These are phyloP conservation scores for Enteromius afrohamiltoni DNA, from an alignment of 2,797 vertebrate genomes.

Conservation along the genomic window DNA sequence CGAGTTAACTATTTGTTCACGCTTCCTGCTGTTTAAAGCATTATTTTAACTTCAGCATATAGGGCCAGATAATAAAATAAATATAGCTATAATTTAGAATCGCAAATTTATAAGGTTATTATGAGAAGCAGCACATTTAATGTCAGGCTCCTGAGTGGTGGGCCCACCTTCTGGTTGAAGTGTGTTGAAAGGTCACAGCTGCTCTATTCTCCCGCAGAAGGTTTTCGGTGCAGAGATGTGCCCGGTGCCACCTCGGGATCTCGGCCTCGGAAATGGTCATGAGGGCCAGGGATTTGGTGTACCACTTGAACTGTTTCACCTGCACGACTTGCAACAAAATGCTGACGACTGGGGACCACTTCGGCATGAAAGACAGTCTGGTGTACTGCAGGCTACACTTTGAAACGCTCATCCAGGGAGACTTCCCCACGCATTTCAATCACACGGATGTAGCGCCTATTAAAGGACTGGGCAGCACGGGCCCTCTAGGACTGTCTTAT, in stretches of 20 bases:
- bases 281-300: constrained; percentile 96
- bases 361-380: constrained; percentile 99
- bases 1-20: neutral
- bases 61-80: neutral
- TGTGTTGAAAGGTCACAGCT: constrained; percentile 62
- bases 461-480: constrained; percentile 89
- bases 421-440: constrained; percentile 95
- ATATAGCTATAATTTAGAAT: neutral
- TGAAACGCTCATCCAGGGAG: constrained; percentile 96
- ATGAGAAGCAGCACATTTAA: constrained; percentile 1
- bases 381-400: constrained; percentile 99
- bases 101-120: neutral
- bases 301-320: constrained; percentile 98
- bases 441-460: constrained; percentile 90
- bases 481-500: constrained; percentile 93
- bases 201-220: constrained; percentile 84
- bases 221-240: constrained; percentile 98
- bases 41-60: neutral
- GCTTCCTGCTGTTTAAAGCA: neutral
- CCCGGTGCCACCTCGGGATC: constrained; percentile 96
- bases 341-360: constrained; percentile 98
- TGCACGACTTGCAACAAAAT: constrained; percentile 98
- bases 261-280: constrained; percentile 99
- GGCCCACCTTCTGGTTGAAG: constrained; percentile 19
- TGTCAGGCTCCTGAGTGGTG: constrained; percentile 12